Base-by-base conservation (phyloP, 2,888 invertebrate species). In the Drosophila peninsularis region DNA sequence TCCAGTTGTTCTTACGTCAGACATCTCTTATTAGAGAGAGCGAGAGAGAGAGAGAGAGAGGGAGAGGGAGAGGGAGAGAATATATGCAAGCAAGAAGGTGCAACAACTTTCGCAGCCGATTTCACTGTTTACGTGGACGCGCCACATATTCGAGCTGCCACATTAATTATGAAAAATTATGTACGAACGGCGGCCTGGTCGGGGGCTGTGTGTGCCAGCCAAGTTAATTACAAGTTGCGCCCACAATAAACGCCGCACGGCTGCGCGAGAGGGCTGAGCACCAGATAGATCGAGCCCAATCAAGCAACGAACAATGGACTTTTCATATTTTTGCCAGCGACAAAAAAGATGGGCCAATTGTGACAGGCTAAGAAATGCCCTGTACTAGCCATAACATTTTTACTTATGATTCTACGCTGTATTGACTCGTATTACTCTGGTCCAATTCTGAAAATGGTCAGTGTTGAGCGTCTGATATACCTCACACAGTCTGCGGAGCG, bases 201-300 rank as follows among this genome's bases (percentile, higher is more conserved):
- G 71, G 67, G 74, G 66, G 70, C 49, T 64, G 63, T 70, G 70
- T 78, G 85, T 84, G 76, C 66, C 82, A 81, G 69, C 62, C 67
- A 82, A 80, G 88, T 85, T 88, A 88, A 88, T 83, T 83, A 85
- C 87, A 83, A 83, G 74, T 74, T 86, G 87, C 89, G 89, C 89
- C 89, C 84, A 84, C 84, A 57, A 83, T 86, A 82, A 73, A 71
- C 70, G 65, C 76, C 62, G 70, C 63, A 47, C 61, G 71, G 47
- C 42, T 24, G 45, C 7, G 56, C 36, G 54, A 45, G 49, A 50
- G 21, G 54, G 44, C 47, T 14, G 67, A 61, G 63, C 49, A 44
- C 30, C 36, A 52, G 60, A 58, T 56, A 54, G 50, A 64, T 72
- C 62, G 75, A 68, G 62, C 67, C 78, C 88, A 83, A 83, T 88